These are phyloP conservation scores for Nesogale talazaci DNA, from an alignment of 2,113 vertebrate species.

Conservation along the genomic window DNA sequence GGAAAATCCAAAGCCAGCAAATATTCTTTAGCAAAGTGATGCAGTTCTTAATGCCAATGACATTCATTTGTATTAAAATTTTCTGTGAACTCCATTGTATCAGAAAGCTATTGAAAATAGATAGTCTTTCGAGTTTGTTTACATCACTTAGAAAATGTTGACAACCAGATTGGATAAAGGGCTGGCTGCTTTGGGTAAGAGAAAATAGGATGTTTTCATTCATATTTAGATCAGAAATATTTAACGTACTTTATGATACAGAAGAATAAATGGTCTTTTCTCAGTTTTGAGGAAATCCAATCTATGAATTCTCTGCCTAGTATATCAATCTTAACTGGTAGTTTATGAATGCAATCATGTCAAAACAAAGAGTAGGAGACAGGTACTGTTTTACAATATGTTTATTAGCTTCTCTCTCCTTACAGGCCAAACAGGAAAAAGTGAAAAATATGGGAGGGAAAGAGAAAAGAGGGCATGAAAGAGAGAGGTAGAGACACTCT, in stretches of 20 bases:
- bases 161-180: neutral
- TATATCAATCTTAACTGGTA: no score
- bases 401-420: neutral
- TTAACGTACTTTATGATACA: neutral
- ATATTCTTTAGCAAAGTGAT: neutral
- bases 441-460: neutral
- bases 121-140: neutral
- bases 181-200: neutral
- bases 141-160: neutral
- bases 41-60: neutral
- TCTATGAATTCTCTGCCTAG: neutral
- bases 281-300: conserved; percentile 4
- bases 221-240: neutral
- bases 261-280: neutral
- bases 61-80: neutral
- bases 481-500: rapidly evolving
- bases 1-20: neutral
- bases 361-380: no score
- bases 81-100: neutral
- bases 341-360: no score
- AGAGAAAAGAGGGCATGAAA: rapidly evolving
- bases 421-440: neutral
- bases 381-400: no score
- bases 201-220: neutral
- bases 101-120: no score